Conservation (phyloP, 2,113 vertebrate genomes). For the Phrynosoma platyrhinos region DNA sequence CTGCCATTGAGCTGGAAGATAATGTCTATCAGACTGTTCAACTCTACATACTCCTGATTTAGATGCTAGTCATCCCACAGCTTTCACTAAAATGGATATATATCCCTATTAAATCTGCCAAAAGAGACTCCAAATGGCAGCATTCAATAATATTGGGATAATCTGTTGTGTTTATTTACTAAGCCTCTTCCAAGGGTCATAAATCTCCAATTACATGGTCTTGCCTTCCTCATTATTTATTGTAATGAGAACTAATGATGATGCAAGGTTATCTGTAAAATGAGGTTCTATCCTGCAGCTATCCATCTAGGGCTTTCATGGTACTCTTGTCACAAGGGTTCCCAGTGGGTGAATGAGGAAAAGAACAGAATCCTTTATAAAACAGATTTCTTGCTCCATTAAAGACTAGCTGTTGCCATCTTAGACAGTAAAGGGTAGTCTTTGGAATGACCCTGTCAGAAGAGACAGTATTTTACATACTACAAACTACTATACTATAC, state of each 20-base stretch:
- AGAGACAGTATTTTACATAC: slow-evolving; percentile 2
- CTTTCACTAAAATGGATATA: slow-evolving; percentile 66
- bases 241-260: slow-evolving; percentile 59
- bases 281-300: background rate
- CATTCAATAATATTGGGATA: slow-evolving; percentile 66
- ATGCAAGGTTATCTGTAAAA: slow-evolving; percentile 3
- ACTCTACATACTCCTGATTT: slow-evolving; percentile 70
- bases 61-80: slow-evolving; percentile 59
- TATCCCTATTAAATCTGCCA: slow-evolving; percentile 66
- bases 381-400: background rate
- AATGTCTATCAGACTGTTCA: slow-evolving; percentile 61
- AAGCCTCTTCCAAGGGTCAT: slow-evolving; percentile 55
- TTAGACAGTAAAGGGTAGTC: background rate
- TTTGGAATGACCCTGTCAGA: slow-evolving; percentile 10
- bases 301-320: slow-evolving; percentile 11
- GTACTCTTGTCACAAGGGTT: background rate
- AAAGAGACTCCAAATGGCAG: slow-evolving; percentile 58
- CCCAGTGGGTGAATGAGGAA: background rate
- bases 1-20: slow-evolving; percentile 55
- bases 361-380: slow-evolving; percentile 12
- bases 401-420: background rate
- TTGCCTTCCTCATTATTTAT: slow-evolving; percentile 62
- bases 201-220: slow-evolving; percentile 62
- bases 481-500: background rate
- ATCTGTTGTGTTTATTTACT: slow-evolving; percentile 73